phyloP scores from a whole-genome alignment of 2,113 vertebrate species.

The Leiothrix lutea region DNA sequence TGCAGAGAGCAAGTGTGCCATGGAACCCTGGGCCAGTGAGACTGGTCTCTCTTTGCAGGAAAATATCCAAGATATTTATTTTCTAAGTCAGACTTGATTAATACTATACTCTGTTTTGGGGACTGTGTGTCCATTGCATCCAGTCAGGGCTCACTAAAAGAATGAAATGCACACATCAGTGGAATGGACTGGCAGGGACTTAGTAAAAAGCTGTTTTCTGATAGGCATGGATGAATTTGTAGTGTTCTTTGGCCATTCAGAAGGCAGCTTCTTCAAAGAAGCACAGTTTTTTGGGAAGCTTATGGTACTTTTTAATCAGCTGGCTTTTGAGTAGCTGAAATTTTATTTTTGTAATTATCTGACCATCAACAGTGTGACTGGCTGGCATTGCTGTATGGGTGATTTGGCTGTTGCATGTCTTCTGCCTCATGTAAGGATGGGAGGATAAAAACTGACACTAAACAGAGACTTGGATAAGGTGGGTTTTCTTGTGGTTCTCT shows the following conservation, averaged over 20 bases:
- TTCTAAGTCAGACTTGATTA: slow-evolving; percentile 43
- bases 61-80: slow-evolving; percentile 44
- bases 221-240: background rate
- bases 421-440: background rate
- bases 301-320: slow-evolving; percentile 52
- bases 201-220: slow-evolving; percentile 36
- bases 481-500: background rate
- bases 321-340: slow-evolving; percentile 42
- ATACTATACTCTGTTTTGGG: background rate
- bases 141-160: background rate
- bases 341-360: slow-evolving; percentile 60
- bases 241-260: background rate
- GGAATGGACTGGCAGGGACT: background rate
- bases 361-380: background rate
- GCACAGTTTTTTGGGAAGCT: slow-evolving; percentile 42
- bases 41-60: slow-evolving; percentile 21
- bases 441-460: slow-evolving; percentile 26
- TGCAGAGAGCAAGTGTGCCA: slow-evolving; percentile 44
- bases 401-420: background rate
- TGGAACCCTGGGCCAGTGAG: slow-evolving; percentile 16
- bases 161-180: background rate
- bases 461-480: background rate
- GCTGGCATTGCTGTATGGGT: background rate
- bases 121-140: background rate
- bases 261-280: slow-evolving; percentile 39